Base-by-base conservation (phyloP, 2,888 invertebrate species). In the Aromia moschata region DNA sequence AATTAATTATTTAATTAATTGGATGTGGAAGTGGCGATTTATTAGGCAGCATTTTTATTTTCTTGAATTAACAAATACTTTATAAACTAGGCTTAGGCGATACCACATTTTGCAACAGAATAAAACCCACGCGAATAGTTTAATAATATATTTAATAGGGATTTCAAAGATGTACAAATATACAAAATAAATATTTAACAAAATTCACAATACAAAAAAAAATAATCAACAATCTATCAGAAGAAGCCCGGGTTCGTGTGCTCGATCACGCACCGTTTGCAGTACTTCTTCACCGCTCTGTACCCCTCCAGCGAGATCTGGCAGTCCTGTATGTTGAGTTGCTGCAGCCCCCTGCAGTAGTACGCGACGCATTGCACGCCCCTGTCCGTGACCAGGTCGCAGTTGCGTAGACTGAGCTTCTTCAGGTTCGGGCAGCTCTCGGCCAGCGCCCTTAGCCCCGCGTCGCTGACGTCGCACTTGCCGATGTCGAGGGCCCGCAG, bases 161-260 rank as follows among this genome's bases (percentile, higher is more conserved):
- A 49, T 38, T 49, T 37, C 25, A 49, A 71, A 71, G 70, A 74
- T 74, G 73, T 69, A 67, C 64, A 64, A 67, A 62, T 67, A 63
- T 67, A 61, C 65, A 67, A 65, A 67, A 63, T 49, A 66, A 64
- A 67, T 59, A 65, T 60, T 58, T 62, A 62, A 62, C 62, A 65
- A 45, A n/a, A 49, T 54, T 61, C 58, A 52, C 31, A 62, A n/a
- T 63, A 62, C 62, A 67, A 55, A 63, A n/a, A n/a, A n/a, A n/a
- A 61, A 60, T 36, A 60, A 66, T 65, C 54, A 68, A 66, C 63
- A 58, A 56, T 56, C 45, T 58, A 56, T 84, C 83, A 91, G 81
- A 91, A 94, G 80, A 96, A 95, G 18, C 94, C 95, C 62, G 96
- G 96, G 81, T 96, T 96, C 1, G 96, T 96, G 77, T 96, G 96